Evolutionary conservation across 37 sponge, comb jelly and placozoan species (phyloP).

Genomic region (Halisarca cf. caerulea): DNA sequence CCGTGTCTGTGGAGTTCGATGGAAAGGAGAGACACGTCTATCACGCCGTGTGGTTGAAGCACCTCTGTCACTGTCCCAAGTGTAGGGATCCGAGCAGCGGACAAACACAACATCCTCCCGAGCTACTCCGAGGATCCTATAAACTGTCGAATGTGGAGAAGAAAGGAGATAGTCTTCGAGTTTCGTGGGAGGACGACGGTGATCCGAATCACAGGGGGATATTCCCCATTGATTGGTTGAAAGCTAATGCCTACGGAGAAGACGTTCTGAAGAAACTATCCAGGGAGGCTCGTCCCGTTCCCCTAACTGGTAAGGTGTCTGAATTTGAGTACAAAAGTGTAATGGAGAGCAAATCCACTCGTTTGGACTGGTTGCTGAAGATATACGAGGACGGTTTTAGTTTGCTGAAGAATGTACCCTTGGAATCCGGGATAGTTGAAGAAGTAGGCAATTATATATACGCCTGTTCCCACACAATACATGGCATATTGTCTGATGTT

Average conservation of each 20-base stretch:
- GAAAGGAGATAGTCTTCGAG: background rate
- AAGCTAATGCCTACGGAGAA: background rate
- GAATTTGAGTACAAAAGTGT: background rate
- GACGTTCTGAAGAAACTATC: background rate
- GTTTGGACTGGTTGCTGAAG: background rate
- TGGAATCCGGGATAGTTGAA: background rate
- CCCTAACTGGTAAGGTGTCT: background rate
- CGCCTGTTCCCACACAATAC: background rate
- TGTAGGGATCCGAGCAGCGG: constrained; percentile 16
- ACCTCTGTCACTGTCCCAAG: background rate
- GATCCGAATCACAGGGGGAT: background rate
- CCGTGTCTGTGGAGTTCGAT: too few relatives aligned
- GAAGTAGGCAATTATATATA: background rate
- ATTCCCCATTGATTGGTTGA: background rate
- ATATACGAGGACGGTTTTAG: background rate
- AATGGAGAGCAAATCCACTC: too few relatives aligned
- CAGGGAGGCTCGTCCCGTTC: background rate
- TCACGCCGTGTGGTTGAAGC: constrained; percentile 18
- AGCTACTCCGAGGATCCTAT: background rate
- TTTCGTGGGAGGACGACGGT: background rate
- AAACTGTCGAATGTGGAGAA: background rate
- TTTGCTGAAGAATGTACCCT: background rate
- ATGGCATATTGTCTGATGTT: constrained; percentile 43
- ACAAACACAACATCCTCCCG: background rate
- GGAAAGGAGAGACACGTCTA: too few relatives aligned